Evolutionary conservation across 1,140 invertebrate genomes (phyloP), one percentile per base, ranked within the genome.

Genomic region (Drosophila cardini): DNA sequence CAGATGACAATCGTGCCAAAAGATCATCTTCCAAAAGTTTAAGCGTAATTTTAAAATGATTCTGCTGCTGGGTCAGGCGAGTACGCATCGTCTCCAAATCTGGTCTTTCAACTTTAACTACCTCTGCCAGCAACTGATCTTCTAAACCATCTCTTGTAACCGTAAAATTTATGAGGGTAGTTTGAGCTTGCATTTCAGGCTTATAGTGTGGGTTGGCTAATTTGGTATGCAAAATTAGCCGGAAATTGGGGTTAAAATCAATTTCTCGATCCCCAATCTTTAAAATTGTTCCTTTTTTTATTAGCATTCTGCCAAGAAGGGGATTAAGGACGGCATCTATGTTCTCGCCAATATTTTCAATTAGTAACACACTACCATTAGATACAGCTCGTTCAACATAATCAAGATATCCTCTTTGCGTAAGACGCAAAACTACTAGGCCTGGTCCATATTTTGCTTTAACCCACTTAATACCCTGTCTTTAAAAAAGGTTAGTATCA

Each of bases 381-480:
- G 93, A 93, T 2, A 99, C 94, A 7, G 96, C 96, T 16, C 94
- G 91, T 93, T 99, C 98, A 62, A 99, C 96, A 7, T 93, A 93
- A 76, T 98, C 97, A 42, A 99, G 92, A 92, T 98, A 98, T 78
- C 95, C 96, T 72, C 95, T 95, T 78, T 97, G 95, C 4, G 96
- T 96, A 2, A 98, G 92, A 11, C 97, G 93, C 4, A 98, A 93
- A 1, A 97, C 94, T 70, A 95, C 94, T 30, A 99, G 92, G 0
- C 94, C 91, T 0, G 95, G 94, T 0, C 95, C 96, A 79, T 95
- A 97, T 80, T 94, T 96, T 7, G 94, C 96, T 93, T 98, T 98
- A 46, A 99, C 98, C 98, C 98, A 99, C 91, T 98, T 98, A n/a
- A 98, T 95, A 4, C 97, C 98, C 94, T 98, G 97, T 6, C 94